Conservation (phyloP, 2,888 invertebrate genomes). For the Ectemnius lituratus region DNA sequence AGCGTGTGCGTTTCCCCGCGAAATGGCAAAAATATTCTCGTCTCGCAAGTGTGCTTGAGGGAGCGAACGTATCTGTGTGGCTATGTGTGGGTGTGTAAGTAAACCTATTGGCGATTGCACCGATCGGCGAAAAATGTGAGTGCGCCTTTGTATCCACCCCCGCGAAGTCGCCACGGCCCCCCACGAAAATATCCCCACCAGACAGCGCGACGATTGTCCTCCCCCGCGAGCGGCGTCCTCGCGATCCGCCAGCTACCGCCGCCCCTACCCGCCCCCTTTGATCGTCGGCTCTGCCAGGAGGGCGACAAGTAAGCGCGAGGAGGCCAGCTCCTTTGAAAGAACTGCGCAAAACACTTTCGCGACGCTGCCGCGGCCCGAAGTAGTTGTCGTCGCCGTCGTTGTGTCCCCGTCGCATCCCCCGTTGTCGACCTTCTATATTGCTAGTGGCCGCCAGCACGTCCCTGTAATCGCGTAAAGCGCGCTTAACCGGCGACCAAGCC, state of each 20-base stretch:
- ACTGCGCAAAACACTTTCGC: constrained; percentile 64
- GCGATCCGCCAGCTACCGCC: constrained; percentile 56
- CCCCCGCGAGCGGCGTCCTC: constrained; percentile 45
- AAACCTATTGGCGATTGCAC: constrained; percentile 40
- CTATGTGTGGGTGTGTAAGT: constrained; percentile 18
- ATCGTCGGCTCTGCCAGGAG: constrained; percentile 47
- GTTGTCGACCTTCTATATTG: constrained; percentile 47
- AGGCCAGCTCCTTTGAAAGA: constrained; percentile 65
- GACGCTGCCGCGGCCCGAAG: constrained; percentile 30
- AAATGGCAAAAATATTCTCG: constrained; percentile 53
- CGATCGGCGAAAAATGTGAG: constrained; percentile 56
- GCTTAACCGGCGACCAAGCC: background rate
- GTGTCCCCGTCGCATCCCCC: constrained; percentile 41
- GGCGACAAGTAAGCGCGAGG: constrained; percentile 64
- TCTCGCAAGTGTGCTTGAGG: constrained; percentile 23
- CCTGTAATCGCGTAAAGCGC: constrained; percentile 28
- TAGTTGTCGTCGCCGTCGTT: constrained; percentile 25
- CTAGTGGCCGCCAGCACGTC: constrained; percentile 51
- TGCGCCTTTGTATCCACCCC: constrained; percentile 50
- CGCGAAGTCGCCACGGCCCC: constrained; percentile 35
- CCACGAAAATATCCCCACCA: constrained; percentile 48
- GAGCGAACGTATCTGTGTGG: background rate
- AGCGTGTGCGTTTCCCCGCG: constrained; percentile 37
- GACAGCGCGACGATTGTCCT: constrained; percentile 34
- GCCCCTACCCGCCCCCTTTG: constrained; percentile 67